phyloP scores from a whole-genome alignment of 1,140 invertebrate species.

The Hypsibius dujardini region DNA sequence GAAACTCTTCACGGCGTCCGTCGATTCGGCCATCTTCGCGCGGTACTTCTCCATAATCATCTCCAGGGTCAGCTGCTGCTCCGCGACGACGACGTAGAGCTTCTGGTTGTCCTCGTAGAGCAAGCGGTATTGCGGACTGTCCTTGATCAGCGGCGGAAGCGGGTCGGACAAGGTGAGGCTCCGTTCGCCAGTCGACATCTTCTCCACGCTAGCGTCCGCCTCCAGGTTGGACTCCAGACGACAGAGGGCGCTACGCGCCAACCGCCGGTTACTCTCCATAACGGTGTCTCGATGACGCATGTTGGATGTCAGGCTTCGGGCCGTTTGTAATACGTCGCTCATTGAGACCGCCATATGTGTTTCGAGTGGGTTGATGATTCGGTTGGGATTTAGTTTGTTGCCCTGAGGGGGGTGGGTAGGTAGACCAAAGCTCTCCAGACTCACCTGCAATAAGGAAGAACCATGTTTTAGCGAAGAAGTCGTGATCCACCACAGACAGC shows the following conservation, averaged over 20 bases:
- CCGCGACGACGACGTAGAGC: neutral
- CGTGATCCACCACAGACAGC: too few relatives aligned
- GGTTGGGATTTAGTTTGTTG: neutral
- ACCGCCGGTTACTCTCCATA: neutral
- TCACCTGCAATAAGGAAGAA: neutral
- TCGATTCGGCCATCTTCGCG: neutral
- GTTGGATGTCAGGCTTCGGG: neutral
- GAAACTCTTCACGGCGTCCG: neutral
- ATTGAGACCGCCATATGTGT: neutral
- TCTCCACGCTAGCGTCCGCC: neutral
- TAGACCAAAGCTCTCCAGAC: neutral
- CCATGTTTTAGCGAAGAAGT: too few relatives aligned
- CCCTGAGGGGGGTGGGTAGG: neutral
- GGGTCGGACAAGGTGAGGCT: neutral
- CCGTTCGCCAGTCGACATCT: neutral
- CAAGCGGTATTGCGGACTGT: neutral
- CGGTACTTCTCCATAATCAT: slow-evolving; percentile 10
- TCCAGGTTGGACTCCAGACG: neutral
- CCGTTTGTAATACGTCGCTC: neutral
- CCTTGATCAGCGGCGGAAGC: neutral
- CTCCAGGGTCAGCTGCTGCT: slow-evolving; percentile 5
- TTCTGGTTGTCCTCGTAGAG: neutral
- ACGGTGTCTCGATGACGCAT: slow-evolving; percentile 1
- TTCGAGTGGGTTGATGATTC: neutral
- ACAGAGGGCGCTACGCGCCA: neutral